Base-by-base conservation (phyloP, 2,113 vertebrate species). In the Apodemus speciosus region DNA sequence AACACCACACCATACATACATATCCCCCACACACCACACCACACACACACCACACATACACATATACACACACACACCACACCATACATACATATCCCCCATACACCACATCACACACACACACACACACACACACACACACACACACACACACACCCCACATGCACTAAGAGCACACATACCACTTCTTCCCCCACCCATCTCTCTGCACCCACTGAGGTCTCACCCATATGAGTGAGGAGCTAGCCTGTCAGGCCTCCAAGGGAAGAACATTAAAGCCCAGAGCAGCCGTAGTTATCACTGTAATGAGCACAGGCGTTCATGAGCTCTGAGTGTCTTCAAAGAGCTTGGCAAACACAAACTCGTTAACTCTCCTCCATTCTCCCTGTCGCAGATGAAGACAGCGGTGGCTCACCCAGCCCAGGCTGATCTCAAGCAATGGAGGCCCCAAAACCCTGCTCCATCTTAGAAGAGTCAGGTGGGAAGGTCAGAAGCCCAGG, bases 121-220 rank as follows among this genome's bases (percentile, higher is more conserved):
- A 81, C 10, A 81, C 21, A 64, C 76, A 58, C 6, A 60, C 21
- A 76, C 5, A 32, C 18, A 73, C 11, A 46, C 10, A 11, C 32
- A 30, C 13, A 83, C 58, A 43, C 35, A 81, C 13, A 40, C 21
- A 58, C 1, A 60, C 21, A 60, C 2, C 2, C 66, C 30, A 32
- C 62, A 14, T 30, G 27, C 27, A 13, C 62, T 66, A 32, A 66
- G 64, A 32, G 13, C 64, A 66, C 25, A 27, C 64, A 66, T 32
- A 66, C 27, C 64, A 35, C 64, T 35, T 15, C 25, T 11, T 13
- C 1, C 43, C 4, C 30, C 27, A 27, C n/a, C 81, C 16, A 4
- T 9, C 35, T 69, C 35, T 25, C 64, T 85, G 21, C 53, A 9
- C 18, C 32, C 1, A 10, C 21, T 6, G 6, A 2, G 0, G 0